A percentile compares a stretch with the other conserved stretches of the same genome.
Evolutionary conservation across 2,113 vertebrate species (phyloP).

Genomic region (Turnix velox): DNA sequence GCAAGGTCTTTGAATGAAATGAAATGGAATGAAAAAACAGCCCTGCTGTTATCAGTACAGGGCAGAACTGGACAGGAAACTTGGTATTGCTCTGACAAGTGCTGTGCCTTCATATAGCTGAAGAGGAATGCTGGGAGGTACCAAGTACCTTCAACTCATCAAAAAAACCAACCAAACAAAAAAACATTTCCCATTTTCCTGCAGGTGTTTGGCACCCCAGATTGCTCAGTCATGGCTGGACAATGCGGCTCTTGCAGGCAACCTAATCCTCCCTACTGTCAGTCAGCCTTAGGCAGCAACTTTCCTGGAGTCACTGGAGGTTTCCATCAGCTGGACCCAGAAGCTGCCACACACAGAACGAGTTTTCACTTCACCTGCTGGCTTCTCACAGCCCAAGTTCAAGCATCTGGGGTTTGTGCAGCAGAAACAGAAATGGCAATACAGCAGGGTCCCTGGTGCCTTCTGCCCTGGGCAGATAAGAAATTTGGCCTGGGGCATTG

Average conservation of each 20-base stretch:
- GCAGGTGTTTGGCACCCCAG: not conserved
- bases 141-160: not conserved
- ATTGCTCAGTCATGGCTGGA: not conserved
- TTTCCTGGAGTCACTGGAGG: not conserved
- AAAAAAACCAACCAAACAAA: not conserved
- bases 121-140: not conserved
- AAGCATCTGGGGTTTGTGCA: not conserved
- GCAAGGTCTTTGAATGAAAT: constrained; percentile 7
- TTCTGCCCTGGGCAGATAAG: constrained; percentile 48
- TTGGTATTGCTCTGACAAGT: not conserved
- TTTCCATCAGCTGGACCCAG: not conserved
- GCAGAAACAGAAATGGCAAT: not conserved
- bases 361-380: not conserved
- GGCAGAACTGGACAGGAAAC: not conserved
- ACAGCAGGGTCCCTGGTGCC: not conserved
- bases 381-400: not conserved
- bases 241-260: not conserved
- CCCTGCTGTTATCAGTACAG: constrained; percentile 17
- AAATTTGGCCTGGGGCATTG: not conserved
- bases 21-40: constrained; percentile 2
- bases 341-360: not conserved
- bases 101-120: not conserved
- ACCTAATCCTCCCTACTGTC: fast-evolving
- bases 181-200: not conserved
- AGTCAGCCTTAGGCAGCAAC: not conserved